phyloP scores from a whole-genome alignment of 2,113 vertebrate species.

The Coregonus clupeaformis region DNA sequence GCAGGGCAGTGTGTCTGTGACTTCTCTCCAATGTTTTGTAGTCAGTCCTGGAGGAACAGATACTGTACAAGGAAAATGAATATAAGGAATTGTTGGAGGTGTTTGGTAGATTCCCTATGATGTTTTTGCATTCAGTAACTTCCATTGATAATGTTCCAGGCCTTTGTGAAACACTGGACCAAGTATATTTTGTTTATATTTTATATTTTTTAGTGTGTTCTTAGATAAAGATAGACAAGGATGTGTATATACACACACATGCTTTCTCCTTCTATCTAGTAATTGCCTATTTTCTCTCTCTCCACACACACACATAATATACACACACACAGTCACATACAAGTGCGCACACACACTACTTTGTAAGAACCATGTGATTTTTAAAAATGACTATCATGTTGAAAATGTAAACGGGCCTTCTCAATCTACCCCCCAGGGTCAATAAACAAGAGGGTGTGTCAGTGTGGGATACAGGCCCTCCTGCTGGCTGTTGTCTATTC shows the following conservation, averaged over 20 bases:
- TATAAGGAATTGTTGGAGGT: neutral
- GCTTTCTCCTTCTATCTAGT: neutral
- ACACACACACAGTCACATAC: neutral
- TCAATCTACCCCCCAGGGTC: slow-evolving; percentile 40
- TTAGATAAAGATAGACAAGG: neutral
- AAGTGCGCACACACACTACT: slow-evolving; percentile 7
- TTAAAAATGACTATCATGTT: slow-evolving; percentile 52
- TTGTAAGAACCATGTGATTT: slow-evolving; percentile 46
- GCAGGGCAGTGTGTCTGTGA: neutral
- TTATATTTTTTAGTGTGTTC: no score
- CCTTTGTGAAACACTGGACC: neutral
- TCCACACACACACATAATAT: neutral
- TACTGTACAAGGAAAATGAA: neutral
- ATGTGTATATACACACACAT: neutral
- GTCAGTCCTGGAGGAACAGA: neutral
- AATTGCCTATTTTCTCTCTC: neutral
- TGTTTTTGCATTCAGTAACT: neutral
- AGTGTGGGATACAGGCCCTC: neutral
- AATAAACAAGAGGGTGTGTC: slow-evolving; percentile 23
- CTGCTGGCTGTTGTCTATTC: neutral
- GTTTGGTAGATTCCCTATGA: neutral
- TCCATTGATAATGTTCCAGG: neutral
- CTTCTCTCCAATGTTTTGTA: neutral
- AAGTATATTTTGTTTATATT: no score
- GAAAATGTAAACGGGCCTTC: slow-evolving; percentile 54